Conservation (phyloP, 1,140 invertebrate genomes). For the Magallana angulata region DNA sequence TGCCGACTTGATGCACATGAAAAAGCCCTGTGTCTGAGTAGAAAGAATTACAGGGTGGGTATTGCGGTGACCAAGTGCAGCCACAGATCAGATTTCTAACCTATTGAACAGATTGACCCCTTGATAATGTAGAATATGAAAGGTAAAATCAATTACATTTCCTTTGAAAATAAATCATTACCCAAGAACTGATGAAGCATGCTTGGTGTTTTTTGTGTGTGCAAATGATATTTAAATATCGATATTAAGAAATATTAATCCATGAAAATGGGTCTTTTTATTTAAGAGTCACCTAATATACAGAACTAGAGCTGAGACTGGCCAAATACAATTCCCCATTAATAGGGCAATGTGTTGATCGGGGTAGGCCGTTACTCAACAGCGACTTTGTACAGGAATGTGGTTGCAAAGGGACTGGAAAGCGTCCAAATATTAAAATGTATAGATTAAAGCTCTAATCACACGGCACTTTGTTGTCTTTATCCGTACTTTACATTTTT, state of each 20-base stretch:
- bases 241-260: conserved; percentile 1
- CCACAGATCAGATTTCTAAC: conserved; percentile 23
- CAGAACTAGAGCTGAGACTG: neutral
- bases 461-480: conserved; percentile 26
- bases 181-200: conserved; percentile 23
- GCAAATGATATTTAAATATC: conserved; percentile 12
- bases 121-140: neutral
- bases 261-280: conserved; percentile 29
- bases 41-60: conserved; percentile 7
- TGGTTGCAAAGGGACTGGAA: neutral
- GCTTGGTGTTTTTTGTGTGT: neutral
- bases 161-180: conserved; percentile 24
- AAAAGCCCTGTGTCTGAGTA: neutral
- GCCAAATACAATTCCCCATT: neutral
- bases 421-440: conserved; percentile 25
- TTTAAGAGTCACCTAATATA: conserved; percentile 28
- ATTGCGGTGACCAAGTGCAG: conserved; percentile 14
- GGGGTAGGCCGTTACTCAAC: conserved; percentile 3
- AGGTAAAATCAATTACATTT: conserved; percentile 14
- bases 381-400: neutral
- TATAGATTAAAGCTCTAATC: conserved; percentile 30
- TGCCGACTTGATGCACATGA: conserved; percentile 20
- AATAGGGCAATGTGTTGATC: conserved; percentile 27
- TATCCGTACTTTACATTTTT: conserved; percentile 34
- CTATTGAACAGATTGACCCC: neutral